These are phyloP conservation scores for Pediacus dermestoides DNA, from an alignment of 2,888 invertebrate species.

Conservation along the genomic window DNA sequence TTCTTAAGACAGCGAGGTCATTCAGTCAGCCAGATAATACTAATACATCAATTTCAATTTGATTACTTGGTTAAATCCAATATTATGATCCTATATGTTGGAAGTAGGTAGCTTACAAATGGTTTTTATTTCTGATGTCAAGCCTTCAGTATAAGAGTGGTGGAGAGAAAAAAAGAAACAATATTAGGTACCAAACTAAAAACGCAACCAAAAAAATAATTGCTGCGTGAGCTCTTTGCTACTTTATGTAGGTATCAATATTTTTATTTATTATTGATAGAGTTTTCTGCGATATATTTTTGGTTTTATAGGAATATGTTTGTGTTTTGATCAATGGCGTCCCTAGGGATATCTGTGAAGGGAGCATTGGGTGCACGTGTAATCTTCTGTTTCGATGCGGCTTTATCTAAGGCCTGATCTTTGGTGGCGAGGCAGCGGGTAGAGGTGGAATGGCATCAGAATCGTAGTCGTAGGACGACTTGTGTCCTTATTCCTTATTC, in stretches of 20 bases:
- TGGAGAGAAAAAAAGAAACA: no score
- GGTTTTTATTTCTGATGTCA: no score
- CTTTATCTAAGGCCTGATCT: constrained; percentile 44
- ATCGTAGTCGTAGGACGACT: constrained; percentile 24
- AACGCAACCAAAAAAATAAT: no score
- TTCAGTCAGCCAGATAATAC: constrained; percentile 38
- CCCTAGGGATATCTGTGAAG: constrained; percentile 23
- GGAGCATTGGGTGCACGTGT: constrained; percentile 33
- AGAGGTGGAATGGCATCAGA: constrained; percentile 25
- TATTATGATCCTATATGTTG: constrained; percentile 30
- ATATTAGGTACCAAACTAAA: no score
- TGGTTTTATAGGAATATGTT: no score
- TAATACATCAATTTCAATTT: constrained; percentile 39
- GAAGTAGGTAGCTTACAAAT: constrained; percentile 21
- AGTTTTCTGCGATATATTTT: no score
- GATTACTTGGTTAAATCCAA: constrained; percentile 35
- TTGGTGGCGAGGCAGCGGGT: constrained; percentile 29
- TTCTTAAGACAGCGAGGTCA: constrained; percentile 36
- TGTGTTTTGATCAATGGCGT: constrained; percentile 27
- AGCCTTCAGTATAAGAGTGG: no score
- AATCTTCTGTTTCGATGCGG: constrained; percentile 45
- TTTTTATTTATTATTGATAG: no score
- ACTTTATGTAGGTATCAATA: no score
- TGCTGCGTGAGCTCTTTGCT: no score
- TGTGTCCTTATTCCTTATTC: no score